Evolutionary conservation across 2,113 vertebrate species (phyloP), one percentile per base, ranked within the genome.

Genomic region (Melierax canorus): DNA sequence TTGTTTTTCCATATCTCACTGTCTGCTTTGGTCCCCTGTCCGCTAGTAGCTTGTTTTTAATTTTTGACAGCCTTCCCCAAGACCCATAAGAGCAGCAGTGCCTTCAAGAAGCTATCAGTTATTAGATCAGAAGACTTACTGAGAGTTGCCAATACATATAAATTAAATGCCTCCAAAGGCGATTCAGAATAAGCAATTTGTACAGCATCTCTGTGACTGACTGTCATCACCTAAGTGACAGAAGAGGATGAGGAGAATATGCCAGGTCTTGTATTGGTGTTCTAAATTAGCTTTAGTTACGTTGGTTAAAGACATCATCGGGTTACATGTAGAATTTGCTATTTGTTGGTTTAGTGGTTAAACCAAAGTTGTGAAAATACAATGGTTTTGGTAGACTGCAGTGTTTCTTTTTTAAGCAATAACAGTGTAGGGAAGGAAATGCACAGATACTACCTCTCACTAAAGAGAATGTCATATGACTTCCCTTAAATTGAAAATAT

Each of bases 91-190:
- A 12, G 41, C 45, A 38, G 29, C 45, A 23, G 3, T 26, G 59
- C 68, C 59, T 74, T 69, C 3, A 4, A 3, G 71, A 76, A 38
- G 46, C 32, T 51, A 1, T 53, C 8, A 2, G 17, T 26, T 69
- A 12, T 5, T 69, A 24, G 62, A 26, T 58, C 41, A 62, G 55
- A 34, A 41, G 13, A 2, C 24, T n/a, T 36, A 0, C 0, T 24
- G 34, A 46, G 34, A 60, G 48, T 29, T 86, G 34, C 38, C 77
- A 67, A 6, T 41, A 9, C 10, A 7, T 2, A 18, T 0, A 36
- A 56, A 32, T n/a, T 3, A 14, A 50, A 22, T 17, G 51, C 15
- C 51, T 53, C 51, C 51, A 53, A 53, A n/a, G 36, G 2, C 75
- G 43, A 55, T 66, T 51, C 46, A 41, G n/a, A 38, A 13, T 9